These are phyloP conservation scores for Ceratina calcarata DNA, from an alignment of 1,140 invertebrate genomes.

Conservation along the genomic window DNA sequence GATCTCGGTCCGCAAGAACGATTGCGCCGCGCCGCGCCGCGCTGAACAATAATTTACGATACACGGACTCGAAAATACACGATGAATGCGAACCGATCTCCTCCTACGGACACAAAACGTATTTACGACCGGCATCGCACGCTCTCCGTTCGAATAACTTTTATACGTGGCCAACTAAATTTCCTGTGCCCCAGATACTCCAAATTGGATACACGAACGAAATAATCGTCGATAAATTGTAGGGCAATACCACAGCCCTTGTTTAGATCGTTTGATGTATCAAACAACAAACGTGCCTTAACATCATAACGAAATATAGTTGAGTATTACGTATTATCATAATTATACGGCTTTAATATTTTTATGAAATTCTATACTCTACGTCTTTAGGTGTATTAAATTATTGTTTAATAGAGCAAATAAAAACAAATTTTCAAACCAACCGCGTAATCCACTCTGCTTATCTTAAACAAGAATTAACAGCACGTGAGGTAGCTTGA, in stretches of 20 bases:
- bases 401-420: no score
- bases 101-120: not conserved
- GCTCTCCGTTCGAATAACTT: slow-evolving; percentile 5
- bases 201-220: slow-evolving; percentile 6
- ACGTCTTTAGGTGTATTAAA: no score
- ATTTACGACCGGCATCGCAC: slow-evolving; percentile 19
- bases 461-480: not conserved
- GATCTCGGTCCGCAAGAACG: slow-evolving; percentile 32
- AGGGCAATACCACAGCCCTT: not conserved
- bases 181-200: not conserved
- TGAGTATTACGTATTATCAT: no score
- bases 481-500: not conserved
- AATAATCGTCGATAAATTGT: slow-evolving; percentile 5
- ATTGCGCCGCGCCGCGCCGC: not conserved
- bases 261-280: not conserved
- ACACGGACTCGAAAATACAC: slow-evolving; percentile 31
- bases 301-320: not conserved
- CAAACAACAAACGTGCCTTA: no score
- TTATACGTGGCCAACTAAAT: slow-evolving; percentile 12
- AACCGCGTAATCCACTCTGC: no score
- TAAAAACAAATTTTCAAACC: no score
- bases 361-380: no score
- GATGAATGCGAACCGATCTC: slow-evolving; percentile 15
- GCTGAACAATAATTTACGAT: slow-evolving; percentile 34
- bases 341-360: no score